Evolutionary conservation across 2,113 vertebrate species (phyloP).

Genomic region (Catharus bicknelli): DNA sequence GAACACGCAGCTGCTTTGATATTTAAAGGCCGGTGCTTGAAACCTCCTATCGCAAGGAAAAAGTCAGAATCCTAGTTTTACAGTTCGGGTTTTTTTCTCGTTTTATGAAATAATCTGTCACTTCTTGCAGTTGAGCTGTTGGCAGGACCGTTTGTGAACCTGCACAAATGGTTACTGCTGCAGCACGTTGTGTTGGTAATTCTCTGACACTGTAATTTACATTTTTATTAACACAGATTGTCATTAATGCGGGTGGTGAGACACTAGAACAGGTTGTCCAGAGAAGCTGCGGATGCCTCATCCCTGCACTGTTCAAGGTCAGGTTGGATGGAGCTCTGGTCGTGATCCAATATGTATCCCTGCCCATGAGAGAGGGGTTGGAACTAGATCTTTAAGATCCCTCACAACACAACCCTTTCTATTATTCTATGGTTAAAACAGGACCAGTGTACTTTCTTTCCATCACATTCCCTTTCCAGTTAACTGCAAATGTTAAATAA

Average conservation of each 20-base stretch:
- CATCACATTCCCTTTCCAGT: not conserved
- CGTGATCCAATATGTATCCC: not conserved
- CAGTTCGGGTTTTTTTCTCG: rapidly evolving
- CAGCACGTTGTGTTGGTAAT: not conserved
- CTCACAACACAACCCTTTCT: not conserved
- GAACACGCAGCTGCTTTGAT: not conserved
- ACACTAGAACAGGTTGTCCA: not conserved
- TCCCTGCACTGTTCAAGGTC: not conserved
- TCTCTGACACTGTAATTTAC: not conserved
- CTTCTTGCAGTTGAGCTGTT: not conserved
- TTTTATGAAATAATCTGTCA: not conserved
- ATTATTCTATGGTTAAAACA: not conserved
- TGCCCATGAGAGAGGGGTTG: not conserved
- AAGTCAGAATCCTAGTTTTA: not conserved
- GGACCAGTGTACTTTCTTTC: not conserved
- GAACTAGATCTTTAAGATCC: not conserved
- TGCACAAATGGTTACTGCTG: not conserved
- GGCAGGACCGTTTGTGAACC: not conserved
- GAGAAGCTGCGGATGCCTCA: not conserved
- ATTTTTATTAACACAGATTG: not conserved
- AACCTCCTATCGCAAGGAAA: not conserved
- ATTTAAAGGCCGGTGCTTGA: not conserved
- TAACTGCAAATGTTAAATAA: not conserved
- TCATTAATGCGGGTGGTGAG: not conserved
- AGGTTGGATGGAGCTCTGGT: not conserved